Evolutionary conservation across 2,797 vertebrate genomes (phyloP), one percentile per base, ranked within the genome.

Genomic region (Craterocephalus amniculus): DNA sequence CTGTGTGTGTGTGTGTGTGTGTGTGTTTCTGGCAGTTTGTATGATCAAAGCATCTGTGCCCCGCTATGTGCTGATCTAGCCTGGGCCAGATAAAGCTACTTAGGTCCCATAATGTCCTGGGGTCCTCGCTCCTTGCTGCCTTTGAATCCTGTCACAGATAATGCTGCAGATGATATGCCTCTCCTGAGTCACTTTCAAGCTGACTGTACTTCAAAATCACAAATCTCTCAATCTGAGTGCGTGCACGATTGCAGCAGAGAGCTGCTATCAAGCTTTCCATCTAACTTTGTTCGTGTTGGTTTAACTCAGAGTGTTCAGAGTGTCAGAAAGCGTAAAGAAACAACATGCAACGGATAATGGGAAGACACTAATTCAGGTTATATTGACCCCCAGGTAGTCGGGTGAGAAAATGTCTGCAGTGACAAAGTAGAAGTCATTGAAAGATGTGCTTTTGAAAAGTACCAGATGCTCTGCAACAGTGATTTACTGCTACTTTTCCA

Each of bases 61-160:
- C 70, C 67, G 54, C 58, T 52, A 59, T 85, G 77, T 70, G 67
- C 76, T 79, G 77, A 84, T 83, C 82, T 74, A 83, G 74, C 68
- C 71, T 59, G 14, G 80, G 62, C 81, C 74, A 75, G 75, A 83
- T 73, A 76, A 76, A 87, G 76, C 79, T 80, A 40, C 77, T 83
- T 80, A 84, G 78, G 82, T 82, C 80, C 78, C 36, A 72, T 74
- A 67, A 86, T 85, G 83, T 91, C 84, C 90, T 13, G 70, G 58
- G 79, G 83, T 83, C 76, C 62, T 76, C 72, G 83, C 85, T 79
- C 80, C 59, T 80, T 2, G 64, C 57, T 65, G 80, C 88, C 74
- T 88, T 87, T 87, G 79, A 88, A 84, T 92, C 79, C 85, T 70
- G 87, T 84, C 90, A 90, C 86, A 89, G 87, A 88, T 87, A 89